Evolutionary conservation across 2,888 invertebrate genomes (phyloP), one percentile per base, ranked within the genome.

Genomic region (Agriotes lineatus): DNA sequence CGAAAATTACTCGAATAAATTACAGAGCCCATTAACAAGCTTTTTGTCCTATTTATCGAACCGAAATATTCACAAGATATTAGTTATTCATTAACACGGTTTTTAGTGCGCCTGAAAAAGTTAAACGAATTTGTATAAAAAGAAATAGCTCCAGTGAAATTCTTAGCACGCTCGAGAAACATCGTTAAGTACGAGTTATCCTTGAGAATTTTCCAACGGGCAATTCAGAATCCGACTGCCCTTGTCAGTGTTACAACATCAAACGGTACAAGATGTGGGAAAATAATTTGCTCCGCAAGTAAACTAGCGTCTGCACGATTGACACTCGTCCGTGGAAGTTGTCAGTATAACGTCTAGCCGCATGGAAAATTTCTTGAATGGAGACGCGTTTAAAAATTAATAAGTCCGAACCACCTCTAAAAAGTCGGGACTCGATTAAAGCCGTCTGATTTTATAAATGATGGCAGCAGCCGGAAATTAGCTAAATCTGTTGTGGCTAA

Each of bases 221-320:
- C 33, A 56, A 56, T 56, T 18, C 56, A 39, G 37, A 56, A 56
- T 56, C 37, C 18, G 9, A 19, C 12, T 56, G 56, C 37, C 56
- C 56, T 56, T 56, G 56, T 56, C 39, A 56, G 39, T 37, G 56
- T 39, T 56, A 56, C 56, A 56, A 39, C 37, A 56, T 37, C 37
- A 39, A 56, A 39, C 56, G 56, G 33, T 56, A 39, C 56, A 20
- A 56, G 56, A 56, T 56, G 56, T 56, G 56, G 56, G 56, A 56
- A 56, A 56, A 56, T 56, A 56, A 56, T 56, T 56, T 56, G 56
- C 56, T 56, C 19, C 10, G 25, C 25, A 22, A n/a, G 7, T 25
- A 10, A 1, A 14, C 14, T 4, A 25, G n/a, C 19, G 30, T 7
- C 7, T 52, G 16, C 30, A 52, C 33, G 52, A 56, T n/a, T 37